phyloP scores from a whole-genome alignment of 1,140 invertebrate species.

The Drosophila pachea region DNA sequence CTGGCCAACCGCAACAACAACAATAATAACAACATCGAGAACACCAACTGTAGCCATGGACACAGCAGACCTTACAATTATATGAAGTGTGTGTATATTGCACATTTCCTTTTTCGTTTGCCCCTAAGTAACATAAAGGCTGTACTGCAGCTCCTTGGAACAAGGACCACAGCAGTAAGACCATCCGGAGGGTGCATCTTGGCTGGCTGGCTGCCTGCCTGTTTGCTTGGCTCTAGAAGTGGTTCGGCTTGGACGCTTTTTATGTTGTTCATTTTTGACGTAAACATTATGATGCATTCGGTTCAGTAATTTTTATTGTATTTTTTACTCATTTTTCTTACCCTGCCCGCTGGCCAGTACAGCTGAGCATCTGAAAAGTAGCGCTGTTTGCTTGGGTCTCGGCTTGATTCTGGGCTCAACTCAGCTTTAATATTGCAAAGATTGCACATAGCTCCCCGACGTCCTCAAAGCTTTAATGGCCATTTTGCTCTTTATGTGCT shows the following conservation, averaged over 20 bases:
- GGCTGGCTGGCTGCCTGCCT: background rate
- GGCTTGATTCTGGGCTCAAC: conserved; percentile 37
- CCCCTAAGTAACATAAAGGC: conserved; percentile 22
- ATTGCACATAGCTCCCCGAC: conserved; percentile 25
- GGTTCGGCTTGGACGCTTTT: conserved; percentile 41
- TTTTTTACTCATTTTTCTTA: conserved; percentile 56
- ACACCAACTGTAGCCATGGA: conserved; percentile 16
- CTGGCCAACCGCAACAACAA: conserved; percentile 28
- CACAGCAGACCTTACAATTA: conserved; percentile 40
- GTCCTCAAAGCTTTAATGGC: conserved; percentile 59
- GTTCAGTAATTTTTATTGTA: conserved; percentile 77
- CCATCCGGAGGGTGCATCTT: conserved; percentile 54
- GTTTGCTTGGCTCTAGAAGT: conserved; percentile 15
- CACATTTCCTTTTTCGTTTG: conserved; percentile 43
- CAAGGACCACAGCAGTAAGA: conserved; percentile 45
- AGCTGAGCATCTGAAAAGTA: conserved; percentile 4
- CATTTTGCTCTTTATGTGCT: conserved; percentile 59
- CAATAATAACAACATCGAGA: conserved; percentile 25
- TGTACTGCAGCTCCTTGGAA: conserved; percentile 47
- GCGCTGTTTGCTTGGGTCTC: conserved; percentile 41
- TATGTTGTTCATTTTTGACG: conserved; percentile 72
- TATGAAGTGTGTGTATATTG: conserved; percentile 42
- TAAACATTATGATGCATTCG: conserved; percentile 77
- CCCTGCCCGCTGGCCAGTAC: conserved; percentile 31
- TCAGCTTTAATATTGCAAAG: conserved; percentile 65